Conservation (phyloP, 2,888 invertebrate genomes). For the Pimpla rufipes region DNA sequence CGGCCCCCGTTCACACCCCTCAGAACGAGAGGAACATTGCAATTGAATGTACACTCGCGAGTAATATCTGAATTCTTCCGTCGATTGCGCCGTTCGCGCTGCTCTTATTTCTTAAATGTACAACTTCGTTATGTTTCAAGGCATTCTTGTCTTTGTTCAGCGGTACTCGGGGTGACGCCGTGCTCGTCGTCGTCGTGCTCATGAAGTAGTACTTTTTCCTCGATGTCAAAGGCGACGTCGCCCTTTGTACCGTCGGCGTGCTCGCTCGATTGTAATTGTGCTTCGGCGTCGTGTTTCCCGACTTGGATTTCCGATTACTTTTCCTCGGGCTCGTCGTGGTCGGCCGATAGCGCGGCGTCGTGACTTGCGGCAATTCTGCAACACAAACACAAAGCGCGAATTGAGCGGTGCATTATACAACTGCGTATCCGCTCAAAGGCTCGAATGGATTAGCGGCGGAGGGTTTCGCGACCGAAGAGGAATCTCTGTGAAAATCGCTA, state of each 20-base stretch:
- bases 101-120: slow-evolving; percentile 70
- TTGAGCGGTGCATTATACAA: not conserved
- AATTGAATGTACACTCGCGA: slow-evolving; percentile 46
- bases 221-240: slow-evolving; percentile 77
- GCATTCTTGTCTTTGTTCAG: slow-evolving; percentile 80
- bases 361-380: slow-evolving; percentile 79
- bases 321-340: slow-evolving; percentile 77
- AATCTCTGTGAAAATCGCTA: no score
- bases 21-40: slow-evolving; percentile 47
- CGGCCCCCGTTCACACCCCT: slow-evolving; percentile 19
- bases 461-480: no score
- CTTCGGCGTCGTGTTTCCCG: slow-evolving; percentile 76
- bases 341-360: slow-evolving; percentile 74
- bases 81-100: slow-evolving; percentile 47
- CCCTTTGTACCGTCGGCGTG: slow-evolving; percentile 81
- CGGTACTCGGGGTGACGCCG: slow-evolving; percentile 78
- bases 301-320: slow-evolving; percentile 76
- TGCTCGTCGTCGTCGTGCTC: slow-evolving; percentile 74
- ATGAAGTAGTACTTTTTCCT: slow-evolving; percentile 72
- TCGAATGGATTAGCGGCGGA: no score
- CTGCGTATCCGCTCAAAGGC: not conserved
- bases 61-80: slow-evolving; percentile 36
- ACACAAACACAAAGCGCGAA: slow-evolving; percentile 36
- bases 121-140: slow-evolving; percentile 78
- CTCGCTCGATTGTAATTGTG: slow-evolving; percentile 78